These are phyloP conservation scores for Anguilla megastoma DNA, from an alignment of 2,797 vertebrate genomes.

Conservation along the genomic window DNA sequence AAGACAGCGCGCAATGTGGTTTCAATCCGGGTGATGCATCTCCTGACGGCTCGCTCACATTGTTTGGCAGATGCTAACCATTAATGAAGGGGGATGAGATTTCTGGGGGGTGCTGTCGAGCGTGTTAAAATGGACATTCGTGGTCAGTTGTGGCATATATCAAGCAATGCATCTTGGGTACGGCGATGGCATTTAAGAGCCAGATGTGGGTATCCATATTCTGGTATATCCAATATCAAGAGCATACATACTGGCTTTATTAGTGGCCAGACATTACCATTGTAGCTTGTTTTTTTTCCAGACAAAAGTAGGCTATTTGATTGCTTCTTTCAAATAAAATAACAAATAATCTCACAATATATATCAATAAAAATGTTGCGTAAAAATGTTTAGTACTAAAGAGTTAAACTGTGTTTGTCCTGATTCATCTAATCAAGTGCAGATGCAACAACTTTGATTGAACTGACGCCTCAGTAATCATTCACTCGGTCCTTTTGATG, in stretches of 20 bases:
- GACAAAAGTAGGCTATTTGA: neutral
- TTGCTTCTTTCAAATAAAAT: neutral
- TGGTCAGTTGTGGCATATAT: neutral
- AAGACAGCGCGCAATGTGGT: slow-evolving; percentile 37
- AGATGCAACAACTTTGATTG: slow-evolving; percentile 2
- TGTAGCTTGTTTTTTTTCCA: neutral
- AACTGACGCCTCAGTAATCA: neutral
- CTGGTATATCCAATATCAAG: neutral
- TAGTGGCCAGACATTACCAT: neutral
- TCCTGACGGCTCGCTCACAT: slow-evolving; percentile 14
- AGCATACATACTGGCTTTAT: neutral
- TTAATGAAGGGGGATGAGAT: neutral
- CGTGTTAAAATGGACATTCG: neutral
- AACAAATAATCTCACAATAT: neutral
- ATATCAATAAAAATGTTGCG: neutral
- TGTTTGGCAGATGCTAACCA: slow-evolving; percentile 21
- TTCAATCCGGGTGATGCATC: slow-evolving; percentile 48
- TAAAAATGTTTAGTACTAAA: neutral
- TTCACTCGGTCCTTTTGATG: slow-evolving; percentile 18
- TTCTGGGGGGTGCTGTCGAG: neutral
- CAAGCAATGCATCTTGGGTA: neutral
- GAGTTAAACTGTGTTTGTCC: neutral
- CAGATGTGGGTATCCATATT: neutral
- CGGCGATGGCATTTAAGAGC: neutral
- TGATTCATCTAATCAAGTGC: neutral